Conservation (phyloP, 1,140 invertebrate genomes). For the Bursaphelenchus mucronatus region DNA sequence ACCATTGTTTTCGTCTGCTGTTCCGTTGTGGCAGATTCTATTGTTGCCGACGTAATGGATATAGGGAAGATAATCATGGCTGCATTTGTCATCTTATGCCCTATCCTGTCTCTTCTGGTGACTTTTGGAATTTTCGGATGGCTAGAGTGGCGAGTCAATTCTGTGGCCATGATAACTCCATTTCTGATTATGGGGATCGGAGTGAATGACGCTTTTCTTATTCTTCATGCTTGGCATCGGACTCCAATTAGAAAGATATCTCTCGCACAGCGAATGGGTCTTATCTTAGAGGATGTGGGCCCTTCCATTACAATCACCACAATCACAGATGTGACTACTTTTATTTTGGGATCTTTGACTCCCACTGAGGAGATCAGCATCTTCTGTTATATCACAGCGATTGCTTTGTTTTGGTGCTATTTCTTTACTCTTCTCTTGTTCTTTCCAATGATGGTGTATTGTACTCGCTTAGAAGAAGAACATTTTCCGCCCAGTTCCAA, state of each 20-base stretch:
- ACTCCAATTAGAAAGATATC: constrained; percentile 14
- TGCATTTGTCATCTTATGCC: constrained; percentile 31
- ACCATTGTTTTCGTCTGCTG: constrained; percentile 17
- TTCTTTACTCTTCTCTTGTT: constrained; percentile 58
- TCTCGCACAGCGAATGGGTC: constrained; percentile 32
- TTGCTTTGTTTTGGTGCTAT: constrained; percentile 54
- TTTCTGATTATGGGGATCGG: constrained; percentile 56
- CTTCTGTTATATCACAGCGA: constrained; percentile 55
- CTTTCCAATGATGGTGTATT: constrained; percentile 48
- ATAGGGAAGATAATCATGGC: constrained; percentile 31
- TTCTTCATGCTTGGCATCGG: constrained; percentile 54
- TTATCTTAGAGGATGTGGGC: constrained; percentile 72
- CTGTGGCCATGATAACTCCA: constrained; percentile 56
- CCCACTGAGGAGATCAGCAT: constrained; percentile 73
- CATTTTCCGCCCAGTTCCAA: constrained; percentile 9
- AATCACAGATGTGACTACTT: constrained; percentile 90
- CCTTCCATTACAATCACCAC: constrained; percentile 96
- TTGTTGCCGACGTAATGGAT: constrained; percentile 25
- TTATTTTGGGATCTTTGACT: constrained; percentile 87
- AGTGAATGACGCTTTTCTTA: constrained; percentile 57
- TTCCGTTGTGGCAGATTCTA: neutral
- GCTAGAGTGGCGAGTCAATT: constrained; percentile 45
- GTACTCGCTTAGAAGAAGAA: constrained; percentile 23
- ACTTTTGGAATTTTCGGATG: constrained; percentile 53
- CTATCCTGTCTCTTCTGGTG: constrained; percentile 44